phyloP scores from a whole-genome alignment of 2,888 invertebrate species.

The Pyrgus malvae region DNA sequence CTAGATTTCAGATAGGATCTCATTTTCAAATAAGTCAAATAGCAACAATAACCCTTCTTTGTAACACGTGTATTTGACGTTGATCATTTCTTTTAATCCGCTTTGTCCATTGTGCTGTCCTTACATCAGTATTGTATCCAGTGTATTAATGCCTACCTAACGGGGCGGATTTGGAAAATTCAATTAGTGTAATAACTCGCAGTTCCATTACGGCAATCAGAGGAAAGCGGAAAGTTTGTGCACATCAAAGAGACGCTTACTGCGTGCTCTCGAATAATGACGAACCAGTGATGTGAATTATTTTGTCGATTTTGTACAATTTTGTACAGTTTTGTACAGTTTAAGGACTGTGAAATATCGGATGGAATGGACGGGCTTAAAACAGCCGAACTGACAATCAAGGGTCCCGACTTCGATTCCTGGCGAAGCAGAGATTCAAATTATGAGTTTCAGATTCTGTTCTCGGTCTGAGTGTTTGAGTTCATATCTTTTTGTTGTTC shows the following conservation, averaged over 20 bases:
- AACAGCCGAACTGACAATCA: too few species aligned
- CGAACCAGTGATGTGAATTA: conserved; percentile 41
- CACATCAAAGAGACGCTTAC: conserved; percentile 75
- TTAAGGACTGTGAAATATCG: neutral
- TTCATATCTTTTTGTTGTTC: too few species aligned
- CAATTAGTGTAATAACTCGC: conserved; percentile 77
- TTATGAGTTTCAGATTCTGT: too few species aligned
- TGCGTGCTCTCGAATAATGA: conserved; percentile 57
- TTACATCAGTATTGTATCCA: conserved; percentile 1
- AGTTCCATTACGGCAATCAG: conserved; percentile 77
- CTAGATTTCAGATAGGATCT: too few species aligned
- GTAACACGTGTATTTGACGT: neutral
- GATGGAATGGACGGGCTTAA: neutral
- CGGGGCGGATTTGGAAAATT: conserved; percentile 50
- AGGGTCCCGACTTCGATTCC: too few species aligned
- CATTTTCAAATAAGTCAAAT: too few species aligned
- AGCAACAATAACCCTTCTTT: too few species aligned
- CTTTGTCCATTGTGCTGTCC: neutral
- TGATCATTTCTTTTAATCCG: conserved; percentile 14
- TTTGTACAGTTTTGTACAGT: neutral
- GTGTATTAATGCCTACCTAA: conserved; percentile 15
- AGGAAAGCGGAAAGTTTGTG: conserved; percentile 73
- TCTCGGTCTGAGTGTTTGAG: too few species aligned
- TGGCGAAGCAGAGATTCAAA: too few species aligned
- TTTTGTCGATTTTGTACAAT: conserved; percentile 3